Conservation (phyloP, 2,113 vertebrate genomes). For the Oncorhynchus mykiss region DNA sequence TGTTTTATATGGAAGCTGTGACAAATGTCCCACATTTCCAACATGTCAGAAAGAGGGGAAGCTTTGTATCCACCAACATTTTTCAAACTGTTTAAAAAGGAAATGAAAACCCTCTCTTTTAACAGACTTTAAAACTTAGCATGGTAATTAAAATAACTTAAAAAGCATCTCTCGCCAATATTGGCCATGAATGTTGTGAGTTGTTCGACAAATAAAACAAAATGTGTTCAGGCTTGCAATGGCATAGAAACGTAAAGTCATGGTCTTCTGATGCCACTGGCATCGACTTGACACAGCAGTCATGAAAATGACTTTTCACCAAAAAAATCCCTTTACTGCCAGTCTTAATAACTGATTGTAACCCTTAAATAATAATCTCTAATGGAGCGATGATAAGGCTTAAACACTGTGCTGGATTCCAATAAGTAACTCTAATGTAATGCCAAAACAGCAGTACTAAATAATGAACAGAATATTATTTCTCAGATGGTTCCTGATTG, state of each 20-base stretch:
- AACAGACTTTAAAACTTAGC: neutral
- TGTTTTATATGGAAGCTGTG: neutral
- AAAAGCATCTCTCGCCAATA: conserved; percentile 70
- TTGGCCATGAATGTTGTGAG: neutral
- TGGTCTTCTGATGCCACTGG: neutral
- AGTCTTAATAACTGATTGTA: neutral
- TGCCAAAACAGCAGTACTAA: conserved; percentile 68
- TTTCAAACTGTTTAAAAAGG: neutral
- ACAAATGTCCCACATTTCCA: neutral
- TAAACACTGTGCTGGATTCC: conserved; percentile 62
- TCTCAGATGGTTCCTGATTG: neutral
- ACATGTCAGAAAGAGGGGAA: neutral
- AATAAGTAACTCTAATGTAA: conserved; percentile 77
- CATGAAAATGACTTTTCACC: neutral
- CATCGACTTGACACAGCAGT: neutral
- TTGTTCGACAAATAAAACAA: neutral
- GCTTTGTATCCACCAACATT: neutral
- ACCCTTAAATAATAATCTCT: conserved; percentile 16
- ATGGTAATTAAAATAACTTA: conserved; percentile 18
- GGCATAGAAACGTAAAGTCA: neutral
- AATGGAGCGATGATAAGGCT: conserved; percentile 84
- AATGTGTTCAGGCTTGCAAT: neutral
- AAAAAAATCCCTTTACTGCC: neutral
- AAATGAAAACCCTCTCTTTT: neutral
- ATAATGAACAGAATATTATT: conserved; percentile 3